A percentile compares a stretch with the other conserved stretches of the same genome.
Evolutionary conservation across 2,797 vertebrate genomes (phyloP).

Genomic region (Enteromius argenteus): DNA sequence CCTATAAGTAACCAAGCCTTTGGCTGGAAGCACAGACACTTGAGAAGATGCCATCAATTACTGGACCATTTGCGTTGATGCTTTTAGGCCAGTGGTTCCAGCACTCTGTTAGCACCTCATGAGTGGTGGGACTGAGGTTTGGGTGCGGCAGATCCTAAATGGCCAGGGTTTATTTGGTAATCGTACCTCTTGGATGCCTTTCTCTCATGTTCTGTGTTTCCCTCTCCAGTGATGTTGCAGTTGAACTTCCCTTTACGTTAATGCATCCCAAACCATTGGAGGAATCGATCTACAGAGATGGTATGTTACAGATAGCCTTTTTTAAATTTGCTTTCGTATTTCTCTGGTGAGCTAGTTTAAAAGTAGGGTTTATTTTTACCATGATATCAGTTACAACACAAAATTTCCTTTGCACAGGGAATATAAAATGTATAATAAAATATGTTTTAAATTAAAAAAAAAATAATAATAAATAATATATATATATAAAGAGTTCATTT

Average conservation of each 20-base stretch:
- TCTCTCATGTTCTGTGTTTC: slow-evolving; percentile 8
- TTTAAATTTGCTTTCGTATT: slow-evolving; percentile 12
- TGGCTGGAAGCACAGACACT: slow-evolving; percentile 8
- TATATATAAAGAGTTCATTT: no score
- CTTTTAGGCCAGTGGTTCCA: slow-evolving; percentile 9
- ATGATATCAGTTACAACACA: not conserved
- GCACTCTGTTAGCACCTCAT: slow-evolving; percentile 14
- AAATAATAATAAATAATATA: no score
- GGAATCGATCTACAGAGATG: slow-evolving; percentile 83
- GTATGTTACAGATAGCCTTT: slow-evolving; percentile 69
- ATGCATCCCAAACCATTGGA: slow-evolving; percentile 94
- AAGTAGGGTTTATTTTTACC: slow-evolving; percentile 13
- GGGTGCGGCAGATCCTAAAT: not conserved
- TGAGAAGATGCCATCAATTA: slow-evolving; percentile 38
- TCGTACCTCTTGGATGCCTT: not conserved
- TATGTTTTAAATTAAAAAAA: no score
- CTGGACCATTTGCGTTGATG: slow-evolving; percentile 19
- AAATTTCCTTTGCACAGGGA: not conserved
- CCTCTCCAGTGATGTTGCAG: slow-evolving; percentile 86
- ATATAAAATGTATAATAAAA: not conserved
- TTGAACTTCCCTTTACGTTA: slow-evolving; percentile 92
- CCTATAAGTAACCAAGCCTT: slow-evolving; percentile 12
- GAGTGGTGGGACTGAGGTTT: slow-evolving; percentile 21
- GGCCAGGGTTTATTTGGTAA: not conserved
- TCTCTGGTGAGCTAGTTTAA: not conserved